Evolutionary conservation across 1,140 invertebrate genomes (phyloP).

Genomic region (Hesperophylax magnus): DNA sequence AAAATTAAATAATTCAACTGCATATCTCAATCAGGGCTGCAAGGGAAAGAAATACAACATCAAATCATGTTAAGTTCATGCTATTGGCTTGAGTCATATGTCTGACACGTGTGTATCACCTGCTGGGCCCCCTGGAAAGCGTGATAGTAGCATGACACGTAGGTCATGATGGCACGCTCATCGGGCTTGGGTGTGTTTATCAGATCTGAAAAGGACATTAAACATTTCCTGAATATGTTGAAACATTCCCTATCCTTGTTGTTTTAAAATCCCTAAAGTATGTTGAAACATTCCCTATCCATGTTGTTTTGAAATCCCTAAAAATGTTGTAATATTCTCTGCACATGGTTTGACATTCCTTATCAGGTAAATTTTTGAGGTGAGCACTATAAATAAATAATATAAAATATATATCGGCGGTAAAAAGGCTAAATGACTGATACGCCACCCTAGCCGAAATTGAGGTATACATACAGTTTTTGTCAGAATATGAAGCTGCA

Average conservation of each 20-base stretch:
- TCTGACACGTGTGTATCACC: constrained; percentile 71
- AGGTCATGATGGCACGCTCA: constrained; percentile 98
- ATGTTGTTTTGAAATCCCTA: background rate
- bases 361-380: no score
- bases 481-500: no score
- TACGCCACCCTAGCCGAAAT: no score
- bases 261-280: background rate
- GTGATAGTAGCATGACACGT: constrained; percentile 99
- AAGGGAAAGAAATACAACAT: constrained; percentile 40
- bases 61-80: constrained; percentile 35
- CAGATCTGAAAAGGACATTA: constrained; percentile 83
- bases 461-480: no score
- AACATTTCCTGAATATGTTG: background rate
- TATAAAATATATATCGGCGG: no score
- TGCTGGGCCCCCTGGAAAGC: constrained; percentile 98
- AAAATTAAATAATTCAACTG: background rate
- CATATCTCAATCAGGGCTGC: background rate
- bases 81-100: constrained; percentile 5
- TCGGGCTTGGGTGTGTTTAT: constrained; percentile 98
- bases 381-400: no score
- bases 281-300: background rate
- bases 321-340: no score
- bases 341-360: no score
- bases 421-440: no score
- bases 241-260: no score